Evolutionary conservation across 2,797 vertebrate genomes (phyloP), one percentile per base, ranked within the genome.

Genomic region (Poecilia velifera): DNA sequence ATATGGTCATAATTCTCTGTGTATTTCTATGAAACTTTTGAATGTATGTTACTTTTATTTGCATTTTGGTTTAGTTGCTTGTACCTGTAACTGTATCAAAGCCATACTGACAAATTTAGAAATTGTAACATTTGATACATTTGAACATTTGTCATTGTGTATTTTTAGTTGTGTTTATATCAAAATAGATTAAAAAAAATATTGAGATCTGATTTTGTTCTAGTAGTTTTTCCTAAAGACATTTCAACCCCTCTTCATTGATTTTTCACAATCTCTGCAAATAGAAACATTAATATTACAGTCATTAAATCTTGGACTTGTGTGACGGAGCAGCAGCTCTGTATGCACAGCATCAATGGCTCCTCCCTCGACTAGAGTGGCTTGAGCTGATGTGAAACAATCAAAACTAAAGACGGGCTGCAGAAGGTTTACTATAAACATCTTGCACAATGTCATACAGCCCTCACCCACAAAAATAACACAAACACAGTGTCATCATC

Each of bases 351-450:
- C 45, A 51, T 73, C 9, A 39, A 7, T 18, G 16, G 12, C 12
- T 34, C 47, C 3, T 14, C 76, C 1, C 18, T 73, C 16, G 73
- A 72, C 76, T 3, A 47, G 62, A 2, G 12, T 49, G 53, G 43
- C 8, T 70, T 18, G 14, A 82, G n/a, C 39, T 53, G 41, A 3
- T 71, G 36, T 68, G 3, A 79, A 73, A 59, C 3, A 18, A 64
- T 62, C 72, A 22, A 73, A 87, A 64, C 31, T 70, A 46, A 9
- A 71, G 79, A 72, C 92, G 84, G 77, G 76, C 85, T 86, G 43
- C 84, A 53, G 16, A 46, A 18, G 28, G 87, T 95, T 95, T 91
- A 96, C 94, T 93, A 93, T 94, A 94, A 94, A 96, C 90, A 94
- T 18, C 0, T 77, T n/a, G 77, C 47, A 55, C 73, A 85, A 47